Base-by-base conservation (phyloP, 1,140 invertebrate genomes). In the Drosophila varians region DNA sequence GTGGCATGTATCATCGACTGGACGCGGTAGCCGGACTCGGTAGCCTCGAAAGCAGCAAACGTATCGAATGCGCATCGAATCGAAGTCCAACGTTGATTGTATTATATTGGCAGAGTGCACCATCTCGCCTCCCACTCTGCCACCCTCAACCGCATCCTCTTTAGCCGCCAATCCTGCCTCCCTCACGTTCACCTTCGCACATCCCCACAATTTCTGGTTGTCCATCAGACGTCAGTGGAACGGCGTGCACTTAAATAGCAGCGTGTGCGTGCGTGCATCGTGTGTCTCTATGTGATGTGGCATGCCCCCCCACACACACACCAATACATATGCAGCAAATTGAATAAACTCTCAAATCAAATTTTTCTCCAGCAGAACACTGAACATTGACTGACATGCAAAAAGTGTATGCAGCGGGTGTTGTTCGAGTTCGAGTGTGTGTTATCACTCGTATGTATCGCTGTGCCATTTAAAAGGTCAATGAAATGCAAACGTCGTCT, bases 331-430 rank as follows among this genome's bases (percentile, higher is more conserved):
- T 76, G 77, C 42, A 82, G 73, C 73, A 86, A 86, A 86, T 86
- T 86, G 80, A 86, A 86, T 86, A 86, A 86, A 86, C 82, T 87
- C 82, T 71, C 69, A 74, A 86, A 87, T 86, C 80, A 87, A 86
- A 86, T 87, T 86, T 82, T 86, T 86, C 80, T 77, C 82, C 79
- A 51, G 28, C 38, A 65, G 62, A 52, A 66, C 62, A 52, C 61
- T 43, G 74, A 52, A 66, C 62, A 52, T 65, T 48, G 74, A 77
- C 77, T 73, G 68, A 69, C 74, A 58, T 73, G 78, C 55, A 55
- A 56, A n/a, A 36, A 45, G 23, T 38, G 36, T 3, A 4, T 1
- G 12, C 12, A 2, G 12, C 14, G 36, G 1, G 6, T 38, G 36
- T 16, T 18, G 28, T 28, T 28, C 58, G 45, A 40, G 28, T 31